Percentiles rank a stretch among this genome's conserved stretches.
These are phyloP conservation scores for Protobothrops flavoviridis DNA, from an alignment of 2,113 vertebrate species.

Conservation along the genomic window DNA sequence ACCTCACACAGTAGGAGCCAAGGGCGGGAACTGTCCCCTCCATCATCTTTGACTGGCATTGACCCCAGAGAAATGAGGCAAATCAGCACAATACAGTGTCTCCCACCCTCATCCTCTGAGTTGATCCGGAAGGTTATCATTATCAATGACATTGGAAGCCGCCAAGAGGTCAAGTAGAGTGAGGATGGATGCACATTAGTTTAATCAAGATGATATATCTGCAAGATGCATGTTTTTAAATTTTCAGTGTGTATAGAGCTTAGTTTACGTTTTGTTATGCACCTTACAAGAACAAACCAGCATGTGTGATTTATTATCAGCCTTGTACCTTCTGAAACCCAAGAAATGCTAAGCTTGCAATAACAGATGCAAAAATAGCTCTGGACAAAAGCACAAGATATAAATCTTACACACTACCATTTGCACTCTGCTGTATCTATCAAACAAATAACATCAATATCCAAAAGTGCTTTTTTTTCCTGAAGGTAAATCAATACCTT, in stretches of 20 bases:
- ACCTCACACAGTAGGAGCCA: not conserved
- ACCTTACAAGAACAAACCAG: not conserved
- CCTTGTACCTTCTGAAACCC: not conserved
- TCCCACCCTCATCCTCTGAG: not conserved
- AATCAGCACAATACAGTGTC: not conserved
- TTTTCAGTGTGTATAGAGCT: not conserved
- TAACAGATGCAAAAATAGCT: not conserved
- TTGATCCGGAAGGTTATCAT: not conserved
- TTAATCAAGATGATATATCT: not conserved
- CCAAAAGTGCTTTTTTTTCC: slow-evolving; percentile 9
- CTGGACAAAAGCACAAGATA: not conserved
- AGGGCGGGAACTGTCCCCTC: not conserved
- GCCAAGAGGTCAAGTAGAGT: not conserved
- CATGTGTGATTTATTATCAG: not conserved
- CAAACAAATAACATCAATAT: not conserved
- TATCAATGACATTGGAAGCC: not conserved
- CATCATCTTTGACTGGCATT: not conserved
- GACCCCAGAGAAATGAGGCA: not conserved
- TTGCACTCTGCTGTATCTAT: not conserved
- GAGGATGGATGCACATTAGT: not conserved
- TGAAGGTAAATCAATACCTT: slow-evolving; percentile 31
- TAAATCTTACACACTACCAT: not conserved
- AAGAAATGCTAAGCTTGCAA: not conserved
- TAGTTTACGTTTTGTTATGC: slow-evolving; percentile 3
- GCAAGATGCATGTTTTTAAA: not conserved